Base-by-base conservation (phyloP, 2,888 invertebrate genomes). In the Nomada ruficornis region DNA sequence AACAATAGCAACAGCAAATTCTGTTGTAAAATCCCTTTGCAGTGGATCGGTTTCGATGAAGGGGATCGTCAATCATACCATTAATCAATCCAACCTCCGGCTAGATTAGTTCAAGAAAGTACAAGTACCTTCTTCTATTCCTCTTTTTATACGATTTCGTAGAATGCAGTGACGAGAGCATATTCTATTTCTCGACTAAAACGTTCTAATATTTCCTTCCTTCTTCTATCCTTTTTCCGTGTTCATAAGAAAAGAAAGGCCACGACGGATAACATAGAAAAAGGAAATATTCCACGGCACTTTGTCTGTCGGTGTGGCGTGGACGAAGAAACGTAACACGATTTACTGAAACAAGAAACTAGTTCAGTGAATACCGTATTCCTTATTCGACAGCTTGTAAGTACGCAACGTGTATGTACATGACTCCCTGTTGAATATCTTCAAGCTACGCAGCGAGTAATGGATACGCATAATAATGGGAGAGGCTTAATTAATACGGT, bases 401-500 rank as follows among this genome's bases (percentile, higher is more conserved):
- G 36, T 47, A 23, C 13, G 54, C 54, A 29, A 47, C 23, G 59
- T 23, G 59, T 47, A 70, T 36, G 54, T 54, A 42, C 15, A 29
- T 11, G 47, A 47, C 13, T 63, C 26, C 59, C n/a, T 9, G 70
- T 42, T 44, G 75, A 75, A 65, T 62, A 65, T 80, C 65, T 65
- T 60, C 57, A 18, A 55, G 50, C 42, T 47, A 70, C 64, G 42
- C 13, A 20, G 15, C 54, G 47, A 13, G 50, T 65, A 65, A 79
- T 74, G 65, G 81, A 70, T 70, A 78, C 78, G 81, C 78, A 70
- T 79, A 79, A 79, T 81, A 79, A 79, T 74, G 65, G 70, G 11
- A 29, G 36, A 64, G 72, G 23, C 65, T 74, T 74, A 81, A 81
- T 81, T 79, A 74, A 62, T 60, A 81, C 62, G 20, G 64, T 50